These are phyloP conservation scores for Cavia porcellus DNA, from an alignment of 2,113 vertebrate genomes.

Conservation along the genomic window DNA sequence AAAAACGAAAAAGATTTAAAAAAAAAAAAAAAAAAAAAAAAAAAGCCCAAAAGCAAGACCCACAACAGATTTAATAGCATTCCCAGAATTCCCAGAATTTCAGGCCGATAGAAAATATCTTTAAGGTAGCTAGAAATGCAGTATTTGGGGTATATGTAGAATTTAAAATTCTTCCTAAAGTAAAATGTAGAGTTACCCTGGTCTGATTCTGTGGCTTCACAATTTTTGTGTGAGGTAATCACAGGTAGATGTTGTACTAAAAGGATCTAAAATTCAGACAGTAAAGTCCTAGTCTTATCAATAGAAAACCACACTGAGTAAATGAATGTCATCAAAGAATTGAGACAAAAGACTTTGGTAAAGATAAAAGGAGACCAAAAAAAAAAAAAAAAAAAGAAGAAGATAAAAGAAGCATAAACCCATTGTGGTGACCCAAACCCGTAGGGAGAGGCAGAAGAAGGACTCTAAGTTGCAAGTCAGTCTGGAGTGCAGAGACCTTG, in stretches of 20 bases:
- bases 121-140: not conserved
- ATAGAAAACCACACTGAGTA: not conserved
- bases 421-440: not conserved
- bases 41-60: not conserved
- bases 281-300: not conserved
- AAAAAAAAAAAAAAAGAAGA: too few relatives aligned
- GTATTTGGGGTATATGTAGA: not conserved
- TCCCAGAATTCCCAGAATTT: not conserved
- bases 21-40: not conserved
- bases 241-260: rapidly evolving
- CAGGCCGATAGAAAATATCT: not conserved
- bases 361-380: not conserved
- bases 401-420: not conserved
- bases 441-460: not conserved
- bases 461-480: not conserved
- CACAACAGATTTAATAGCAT: not conserved
- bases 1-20: too few relatives aligned
- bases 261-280: not conserved
- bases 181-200: not conserved
- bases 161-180: constrained; percentile 32
- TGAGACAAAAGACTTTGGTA: not conserved
- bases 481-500: not conserved
- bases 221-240: not conserved
- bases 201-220: not conserved
- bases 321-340: not conserved